These are phyloP conservation scores for Melanostigma gelatinosum DNA, from an alignment of 2,113 vertebrate species.

Conservation along the genomic window DNA sequence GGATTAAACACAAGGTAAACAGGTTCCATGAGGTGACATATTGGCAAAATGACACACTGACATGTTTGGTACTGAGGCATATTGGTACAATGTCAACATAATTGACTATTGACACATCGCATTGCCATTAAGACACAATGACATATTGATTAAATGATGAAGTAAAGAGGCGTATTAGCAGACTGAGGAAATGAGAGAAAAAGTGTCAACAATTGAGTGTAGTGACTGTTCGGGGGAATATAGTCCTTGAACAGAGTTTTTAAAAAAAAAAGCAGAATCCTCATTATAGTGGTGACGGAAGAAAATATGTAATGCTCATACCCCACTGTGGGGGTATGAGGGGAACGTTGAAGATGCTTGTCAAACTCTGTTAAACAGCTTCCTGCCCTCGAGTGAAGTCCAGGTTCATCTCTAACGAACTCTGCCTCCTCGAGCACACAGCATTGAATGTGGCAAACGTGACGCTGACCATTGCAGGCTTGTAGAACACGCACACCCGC, in stretches of 20 bases:
- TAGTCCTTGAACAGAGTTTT: neutral
- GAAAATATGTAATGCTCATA: neutral
- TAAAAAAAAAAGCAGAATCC: neutral
- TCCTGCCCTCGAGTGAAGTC: neutral
- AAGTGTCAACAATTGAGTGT: neutral
- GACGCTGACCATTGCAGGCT: neutral
- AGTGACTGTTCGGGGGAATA: neutral
- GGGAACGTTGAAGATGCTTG: neutral
- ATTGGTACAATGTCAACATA: neutral
- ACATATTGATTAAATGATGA: slow-evolving; percentile 9
- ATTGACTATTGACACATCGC: neutral
- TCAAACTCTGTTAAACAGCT: neutral
- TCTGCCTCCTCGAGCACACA: neutral
- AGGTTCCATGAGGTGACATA: neutral
- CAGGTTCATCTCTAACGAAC: neutral
- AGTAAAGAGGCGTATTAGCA: neutral
- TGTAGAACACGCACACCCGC: neutral
- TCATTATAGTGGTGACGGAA: neutral
- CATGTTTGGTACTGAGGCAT: neutral
- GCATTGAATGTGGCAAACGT: neutral
- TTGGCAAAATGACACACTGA: neutral
- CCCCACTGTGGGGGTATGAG: neutral
- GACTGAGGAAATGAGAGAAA: neutral
- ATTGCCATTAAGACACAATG: neutral
- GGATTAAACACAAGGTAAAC: neutral